A percentile compares a stretch with the other conserved stretches of the same genome.
phyloP scores from a whole-genome alignment of 2,888 invertebrate genomes.

The Gymnocheta viridis region DNA sequence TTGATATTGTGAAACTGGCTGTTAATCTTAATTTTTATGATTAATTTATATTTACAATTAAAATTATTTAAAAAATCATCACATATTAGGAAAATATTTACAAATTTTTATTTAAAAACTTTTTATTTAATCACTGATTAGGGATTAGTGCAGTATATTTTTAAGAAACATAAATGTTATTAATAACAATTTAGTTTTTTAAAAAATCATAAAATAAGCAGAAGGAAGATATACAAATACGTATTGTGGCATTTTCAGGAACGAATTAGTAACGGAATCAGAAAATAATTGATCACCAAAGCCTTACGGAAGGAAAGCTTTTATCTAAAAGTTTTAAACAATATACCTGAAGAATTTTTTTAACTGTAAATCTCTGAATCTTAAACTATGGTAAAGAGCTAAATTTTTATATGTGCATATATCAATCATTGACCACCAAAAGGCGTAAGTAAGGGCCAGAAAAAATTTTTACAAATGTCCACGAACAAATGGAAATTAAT shows the following conservation, averaged over 20 bases:
- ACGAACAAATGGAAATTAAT: too few species aligned
- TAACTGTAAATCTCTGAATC: too few species aligned
- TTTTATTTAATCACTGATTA: conserved; percentile 9
- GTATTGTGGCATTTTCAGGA: not conserved
- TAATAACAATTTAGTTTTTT: conserved; percentile 14
- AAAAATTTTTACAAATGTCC: too few species aligned
- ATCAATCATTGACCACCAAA: too few species aligned
- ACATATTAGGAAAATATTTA: conserved; percentile 50
- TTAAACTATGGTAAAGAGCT: too few species aligned
- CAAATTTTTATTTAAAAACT: conserved; percentile 28
- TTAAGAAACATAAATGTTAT: conserved; percentile 35
- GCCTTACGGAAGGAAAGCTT: not conserved
- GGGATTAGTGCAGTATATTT: conserved; percentile 64
- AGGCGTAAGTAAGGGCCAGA: too few species aligned
- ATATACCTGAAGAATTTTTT: too few species aligned
- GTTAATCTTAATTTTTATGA: conserved; percentile 11
- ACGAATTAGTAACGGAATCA: not conserved
- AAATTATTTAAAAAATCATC: conserved; percentile 30
- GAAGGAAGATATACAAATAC: not conserved
- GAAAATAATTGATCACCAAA: not conserved
- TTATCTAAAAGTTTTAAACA: not conserved
- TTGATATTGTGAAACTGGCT: too few species aligned
- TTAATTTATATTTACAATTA: conserved; percentile 53
- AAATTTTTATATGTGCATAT: too few species aligned
- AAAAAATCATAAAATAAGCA: conserved; percentile 12